These are phyloP conservation scores for Argyrosomus japonicus DNA, from an alignment of 2,113 vertebrate genomes.

Conservation along the genomic window DNA sequence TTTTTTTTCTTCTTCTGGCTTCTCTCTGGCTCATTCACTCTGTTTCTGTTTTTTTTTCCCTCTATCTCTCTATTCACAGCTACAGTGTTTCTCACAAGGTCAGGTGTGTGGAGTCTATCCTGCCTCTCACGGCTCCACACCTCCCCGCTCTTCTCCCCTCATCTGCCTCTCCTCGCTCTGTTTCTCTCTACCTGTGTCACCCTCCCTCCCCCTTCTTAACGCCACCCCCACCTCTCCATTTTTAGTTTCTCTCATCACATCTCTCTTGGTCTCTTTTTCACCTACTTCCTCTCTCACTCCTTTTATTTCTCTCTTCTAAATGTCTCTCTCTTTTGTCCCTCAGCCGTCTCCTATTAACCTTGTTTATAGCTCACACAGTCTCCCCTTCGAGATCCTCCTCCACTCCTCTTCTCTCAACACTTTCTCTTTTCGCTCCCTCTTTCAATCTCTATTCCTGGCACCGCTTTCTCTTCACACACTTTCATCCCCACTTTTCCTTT, in stretches of 20 bases:
- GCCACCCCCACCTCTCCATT: constrained; percentile 48
- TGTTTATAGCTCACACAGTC: constrained; percentile 61
- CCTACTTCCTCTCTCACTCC: constrained; percentile 29
- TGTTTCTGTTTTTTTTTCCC: constrained; percentile 17
- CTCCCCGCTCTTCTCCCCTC: constrained; percentile 33
- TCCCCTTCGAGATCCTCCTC: constrained; percentile 40
- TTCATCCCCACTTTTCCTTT: constrained; percentile 67
- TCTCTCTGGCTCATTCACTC: constrained; percentile 31
- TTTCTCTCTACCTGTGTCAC: constrained; percentile 40
- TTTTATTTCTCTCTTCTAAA: constrained; percentile 33
- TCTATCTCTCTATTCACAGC: constrained; percentile 23
- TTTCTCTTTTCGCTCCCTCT: constrained; percentile 47
- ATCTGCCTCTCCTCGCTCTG: constrained; percentile 52
- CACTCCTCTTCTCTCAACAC: constrained; percentile 37
- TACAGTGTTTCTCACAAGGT: constrained; percentile 66
- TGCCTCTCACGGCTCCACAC: constrained; percentile 19
- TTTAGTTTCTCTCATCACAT: constrained; percentile 46
- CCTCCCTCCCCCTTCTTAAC: background rate
- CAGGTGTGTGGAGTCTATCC: constrained; percentile 58
- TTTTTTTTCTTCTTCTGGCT: background rate
- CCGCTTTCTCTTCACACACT: constrained; percentile 63
- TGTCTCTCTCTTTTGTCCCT: constrained; percentile 64
- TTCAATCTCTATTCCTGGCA: constrained; percentile 73
- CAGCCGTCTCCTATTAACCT: constrained; percentile 68
- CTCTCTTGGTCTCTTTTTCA: constrained; percentile 10